Conservation (phyloP, 2,797 vertebrate genomes). For the Anguilla pacifica region DNA sequence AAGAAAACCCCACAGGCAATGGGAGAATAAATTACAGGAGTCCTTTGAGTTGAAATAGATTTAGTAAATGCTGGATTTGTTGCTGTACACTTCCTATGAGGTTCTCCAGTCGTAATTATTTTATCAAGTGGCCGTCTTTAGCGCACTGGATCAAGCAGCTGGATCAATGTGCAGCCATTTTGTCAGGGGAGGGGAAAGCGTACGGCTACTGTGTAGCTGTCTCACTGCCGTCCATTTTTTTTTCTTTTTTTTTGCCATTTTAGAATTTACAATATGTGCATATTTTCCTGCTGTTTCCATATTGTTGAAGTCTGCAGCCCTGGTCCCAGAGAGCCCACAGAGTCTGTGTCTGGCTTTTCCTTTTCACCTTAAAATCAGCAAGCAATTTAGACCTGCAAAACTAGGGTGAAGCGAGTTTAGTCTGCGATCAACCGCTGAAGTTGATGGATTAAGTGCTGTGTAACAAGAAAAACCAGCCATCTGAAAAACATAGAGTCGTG, state of each 20-base stretch:
- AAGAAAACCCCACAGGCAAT: constrained; percentile 54
- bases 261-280: not conserved
- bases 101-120: constrained; percentile 49
- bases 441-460: not conserved
- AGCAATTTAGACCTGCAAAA: not conserved
- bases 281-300: not conserved
- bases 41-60: constrained; percentile 56
- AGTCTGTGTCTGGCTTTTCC: not conserved
- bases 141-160: not conserved
- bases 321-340: not conserved
- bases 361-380: not conserved
- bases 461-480: not conserved
- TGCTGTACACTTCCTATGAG: constrained; percentile 36
- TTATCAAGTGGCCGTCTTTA: constrained; percentile 42
- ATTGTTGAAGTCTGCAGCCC: not conserved
- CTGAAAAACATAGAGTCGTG: not conserved
- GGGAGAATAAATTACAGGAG: constrained; percentile 54
- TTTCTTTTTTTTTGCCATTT: not conserved
- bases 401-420: not conserved
- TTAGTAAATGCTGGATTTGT: constrained; percentile 57
- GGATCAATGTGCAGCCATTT: not conserved
- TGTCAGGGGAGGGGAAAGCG: not conserved
- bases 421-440: not conserved
- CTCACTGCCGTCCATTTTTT: not conserved
- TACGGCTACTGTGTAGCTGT: not conserved